A percentile compares a stretch with the other conserved stretches of the same genome.
phyloP scores from a whole-genome alignment of 2,888 invertebrate species.

The Hipparchia sbordonii region DNA sequence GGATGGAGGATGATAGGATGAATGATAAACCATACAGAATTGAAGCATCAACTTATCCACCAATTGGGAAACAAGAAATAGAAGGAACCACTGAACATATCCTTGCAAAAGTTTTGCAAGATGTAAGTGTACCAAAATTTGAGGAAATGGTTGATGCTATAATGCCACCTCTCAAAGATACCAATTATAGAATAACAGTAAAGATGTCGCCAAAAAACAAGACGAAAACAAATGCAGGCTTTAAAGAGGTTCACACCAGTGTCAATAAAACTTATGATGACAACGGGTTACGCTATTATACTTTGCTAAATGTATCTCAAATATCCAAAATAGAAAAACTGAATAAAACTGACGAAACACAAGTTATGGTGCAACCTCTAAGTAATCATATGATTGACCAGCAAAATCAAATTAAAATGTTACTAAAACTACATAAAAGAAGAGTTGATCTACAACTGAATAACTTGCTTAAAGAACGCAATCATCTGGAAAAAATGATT shows the following conservation, averaged over 20 bases:
- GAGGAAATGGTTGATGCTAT: constrained; percentile 53
- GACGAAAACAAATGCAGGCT: constrained; percentile 53
- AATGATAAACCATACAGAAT: constrained; percentile 32
- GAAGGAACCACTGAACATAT: constrained; percentile 31
- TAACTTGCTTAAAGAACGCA: constrained; percentile 56
- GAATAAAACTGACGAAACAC: constrained; percentile 44
- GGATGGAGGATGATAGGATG: constrained; percentile 9
- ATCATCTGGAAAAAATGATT: constrained; percentile 51
- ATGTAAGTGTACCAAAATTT: constrained; percentile 41
- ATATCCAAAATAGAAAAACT: constrained; percentile 64
- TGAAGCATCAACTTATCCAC: constrained; percentile 18
- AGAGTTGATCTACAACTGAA: constrained; percentile 59
- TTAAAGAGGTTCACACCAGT: constrained; percentile 70
- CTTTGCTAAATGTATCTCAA: constrained; percentile 68
- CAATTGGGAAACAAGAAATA: constrained; percentile 26
- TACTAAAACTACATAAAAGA: constrained; percentile 58
- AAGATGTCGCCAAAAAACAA: constrained; percentile 68
- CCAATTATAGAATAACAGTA: constrained; percentile 64
- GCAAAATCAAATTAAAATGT: constrained; percentile 51
- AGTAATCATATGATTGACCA: constrained; percentile 45
- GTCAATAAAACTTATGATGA: constrained; percentile 71
- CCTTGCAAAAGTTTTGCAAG: constrained; percentile 7
- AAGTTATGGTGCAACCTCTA: constrained; percentile 19
- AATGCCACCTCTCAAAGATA: constrained; percentile 43
- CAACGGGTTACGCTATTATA: constrained; percentile 62